phyloP scores from a whole-genome alignment of 1,140 invertebrate genomes.

The Temnothorax nylanderi region DNA sequence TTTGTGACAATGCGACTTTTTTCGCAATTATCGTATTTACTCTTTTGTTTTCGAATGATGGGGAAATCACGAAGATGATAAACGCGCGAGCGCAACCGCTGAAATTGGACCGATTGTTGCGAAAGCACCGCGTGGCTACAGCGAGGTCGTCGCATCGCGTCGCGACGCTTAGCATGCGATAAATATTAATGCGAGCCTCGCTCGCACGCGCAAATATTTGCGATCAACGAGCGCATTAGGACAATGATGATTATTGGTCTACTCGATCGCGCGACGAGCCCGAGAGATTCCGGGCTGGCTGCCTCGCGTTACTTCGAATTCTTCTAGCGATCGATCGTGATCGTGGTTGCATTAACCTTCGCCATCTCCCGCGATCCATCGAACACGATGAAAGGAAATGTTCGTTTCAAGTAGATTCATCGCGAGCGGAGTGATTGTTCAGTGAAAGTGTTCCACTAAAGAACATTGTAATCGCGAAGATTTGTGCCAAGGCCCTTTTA shows the following conservation, averaged over 20 bases:
- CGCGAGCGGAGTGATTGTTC: conserved; percentile 53
- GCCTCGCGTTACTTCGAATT: conserved; percentile 17
- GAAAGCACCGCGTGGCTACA: conserved; percentile 39
- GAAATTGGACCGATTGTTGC: conserved; percentile 72
- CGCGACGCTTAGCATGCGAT: conserved; percentile 69
- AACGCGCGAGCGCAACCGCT: conserved; percentile 5
- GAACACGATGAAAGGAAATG: conserved; percentile 44
- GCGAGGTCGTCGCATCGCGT: conserved; percentile 62
- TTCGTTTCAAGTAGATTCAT: conserved; percentile 51
- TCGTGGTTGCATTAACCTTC: conserved; percentile 58
- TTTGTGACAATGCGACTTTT: neutral
- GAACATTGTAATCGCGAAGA: conserved; percentile 45
- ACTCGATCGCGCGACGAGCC: conserved; percentile 53
- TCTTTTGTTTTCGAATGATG: neutral
- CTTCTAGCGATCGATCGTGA: conserved; percentile 46
- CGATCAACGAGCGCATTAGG: conserved; percentile 63
- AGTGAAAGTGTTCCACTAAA: conserved; percentile 57
- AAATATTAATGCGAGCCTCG: conserved; percentile 70
- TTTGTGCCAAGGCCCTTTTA: conserved; percentile 52
- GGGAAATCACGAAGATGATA: neutral
- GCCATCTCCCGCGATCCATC: conserved; percentile 44
- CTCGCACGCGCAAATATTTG: conserved; percentile 69
- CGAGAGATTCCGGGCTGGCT: neutral
- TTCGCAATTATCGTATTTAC: neutral
- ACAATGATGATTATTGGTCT: conserved; percentile 69